Conservation (phyloP, 2,797 vertebrate genomes). For the Naso thynnoides region DNA sequence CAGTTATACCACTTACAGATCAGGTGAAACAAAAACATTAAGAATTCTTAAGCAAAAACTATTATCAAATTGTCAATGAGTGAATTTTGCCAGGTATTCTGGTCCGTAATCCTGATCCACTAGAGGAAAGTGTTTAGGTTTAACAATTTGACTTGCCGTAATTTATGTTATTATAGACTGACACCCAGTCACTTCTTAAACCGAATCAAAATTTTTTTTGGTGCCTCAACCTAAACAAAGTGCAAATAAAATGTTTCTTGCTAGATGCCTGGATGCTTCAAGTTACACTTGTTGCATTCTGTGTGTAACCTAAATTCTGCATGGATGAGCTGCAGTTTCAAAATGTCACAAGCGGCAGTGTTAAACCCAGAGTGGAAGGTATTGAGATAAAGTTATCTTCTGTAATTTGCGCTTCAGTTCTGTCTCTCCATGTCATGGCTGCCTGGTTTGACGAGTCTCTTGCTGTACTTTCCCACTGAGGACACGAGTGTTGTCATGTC, state of each 20-base stretch:
- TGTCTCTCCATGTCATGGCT: slow-evolving; percentile 19
- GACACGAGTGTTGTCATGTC: slow-evolving; percentile 14
- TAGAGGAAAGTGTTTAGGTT: too few species aligned
- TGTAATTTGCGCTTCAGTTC: slow-evolving; percentile 21
- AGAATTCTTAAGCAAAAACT: background rate
- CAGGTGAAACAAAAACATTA: background rate
- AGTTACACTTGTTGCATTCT: background rate
- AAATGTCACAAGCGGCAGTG: background rate
- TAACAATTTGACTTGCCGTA: too few species aligned
- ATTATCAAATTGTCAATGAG: background rate
- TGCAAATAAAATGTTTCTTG: background rate
- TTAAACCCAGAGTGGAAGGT: background rate
- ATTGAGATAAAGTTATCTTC: slow-evolving; percentile 26
- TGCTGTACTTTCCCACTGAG: slow-evolving; percentile 15
- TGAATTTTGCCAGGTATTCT: background rate
- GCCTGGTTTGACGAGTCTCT: slow-evolving; percentile 29
- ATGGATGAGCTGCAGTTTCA: slow-evolving; percentile 9
- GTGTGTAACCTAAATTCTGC: slow-evolving; percentile 1
- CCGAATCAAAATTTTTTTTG: too few species aligned
- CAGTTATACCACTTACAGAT: background rate
- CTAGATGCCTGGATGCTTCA: background rate
- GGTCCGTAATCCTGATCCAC: too few species aligned
- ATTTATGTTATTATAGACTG: too few species aligned
- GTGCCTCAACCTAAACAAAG: background rate
- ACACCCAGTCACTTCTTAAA: too few species aligned